Conservation (phyloP, 2,113 vertebrate genomes). For the Myiagra hebetior region DNA sequence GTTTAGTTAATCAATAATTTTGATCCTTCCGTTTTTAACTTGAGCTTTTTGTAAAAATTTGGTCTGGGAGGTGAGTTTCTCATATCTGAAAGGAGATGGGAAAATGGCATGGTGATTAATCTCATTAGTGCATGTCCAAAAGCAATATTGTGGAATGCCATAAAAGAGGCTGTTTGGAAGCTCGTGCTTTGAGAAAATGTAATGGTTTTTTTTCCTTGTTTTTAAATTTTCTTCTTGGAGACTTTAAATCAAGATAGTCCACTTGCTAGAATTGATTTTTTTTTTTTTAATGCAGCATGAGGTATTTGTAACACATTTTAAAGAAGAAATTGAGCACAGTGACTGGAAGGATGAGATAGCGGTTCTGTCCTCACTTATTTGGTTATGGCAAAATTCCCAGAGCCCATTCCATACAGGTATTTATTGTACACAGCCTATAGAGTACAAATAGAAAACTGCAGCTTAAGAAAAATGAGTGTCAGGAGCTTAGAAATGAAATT, state of each 20-base stretch:
- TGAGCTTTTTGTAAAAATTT: not conserved
- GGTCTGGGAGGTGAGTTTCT: not conserved
- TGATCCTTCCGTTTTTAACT: not conserved
- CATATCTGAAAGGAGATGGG: not conserved
- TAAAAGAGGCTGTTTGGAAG: not conserved
- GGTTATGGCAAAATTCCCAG: slow-evolving; percentile 34
- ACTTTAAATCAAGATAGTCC: not conserved
- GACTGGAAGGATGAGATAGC: not conserved
- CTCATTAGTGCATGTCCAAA: not conserved
- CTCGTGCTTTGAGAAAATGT: not conserved
- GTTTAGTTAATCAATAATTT: not conserved
- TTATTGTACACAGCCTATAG: not conserved
- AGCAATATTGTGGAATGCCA: not conserved
- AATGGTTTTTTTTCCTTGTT: not conserved
- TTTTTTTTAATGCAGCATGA: not conserved
- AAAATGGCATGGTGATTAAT: not conserved
- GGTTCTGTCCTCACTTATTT: not conserved
- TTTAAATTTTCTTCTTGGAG: not conserved
- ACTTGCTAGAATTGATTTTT: not conserved
- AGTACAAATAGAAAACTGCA: not conserved
- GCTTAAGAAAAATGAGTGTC: not conserved
- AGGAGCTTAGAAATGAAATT: not conserved
- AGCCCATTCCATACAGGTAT: not conserved
- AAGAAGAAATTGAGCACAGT: not conserved
- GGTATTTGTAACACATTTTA: not conserved